A percentile compares a stretch with the other conserved stretches of the same genome.
Conservation (phyloP, 2,797 vertebrate genomes). For the Sciurus carolinensis region DNA sequence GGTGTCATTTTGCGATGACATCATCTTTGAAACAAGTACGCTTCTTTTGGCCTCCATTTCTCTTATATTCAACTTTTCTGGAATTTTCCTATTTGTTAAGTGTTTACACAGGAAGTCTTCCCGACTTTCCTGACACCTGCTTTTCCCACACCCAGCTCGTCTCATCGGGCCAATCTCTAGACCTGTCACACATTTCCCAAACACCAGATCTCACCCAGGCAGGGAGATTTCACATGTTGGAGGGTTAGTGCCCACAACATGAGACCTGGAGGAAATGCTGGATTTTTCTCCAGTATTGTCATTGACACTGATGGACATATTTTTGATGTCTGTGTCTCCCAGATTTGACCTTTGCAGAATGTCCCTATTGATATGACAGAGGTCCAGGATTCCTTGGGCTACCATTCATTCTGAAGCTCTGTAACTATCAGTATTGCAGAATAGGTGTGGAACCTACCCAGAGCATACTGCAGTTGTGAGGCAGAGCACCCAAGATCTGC, state of each 20-base stretch:
- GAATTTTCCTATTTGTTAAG: background rate
- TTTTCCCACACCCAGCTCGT: no score
- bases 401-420: background rate
- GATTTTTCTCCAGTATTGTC: background rate
- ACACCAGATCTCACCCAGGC: no score
- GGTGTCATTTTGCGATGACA: background rate
- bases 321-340: background rate
- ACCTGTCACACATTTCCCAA: no score
- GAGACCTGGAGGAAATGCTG: background rate
- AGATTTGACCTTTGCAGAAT: background rate
- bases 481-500: background rate
- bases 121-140: no score
- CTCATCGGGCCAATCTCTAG: no score
- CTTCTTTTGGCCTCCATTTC: fast-evolving
- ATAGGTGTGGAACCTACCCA: background rate
- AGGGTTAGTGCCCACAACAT: no score
- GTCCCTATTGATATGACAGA: background rate
- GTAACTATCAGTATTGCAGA: background rate
- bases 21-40: fast-evolving
- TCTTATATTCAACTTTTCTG: fast-evolving
- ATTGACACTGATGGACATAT: background rate
- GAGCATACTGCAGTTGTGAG: background rate
- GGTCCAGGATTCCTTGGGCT: background rate
- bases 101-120: no score
- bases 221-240: background rate